Evolutionary conservation across 1,140 invertebrate species (phyloP), one percentile per base, ranked within the genome.

Genomic region (Drosophila lacertosa): DNA sequence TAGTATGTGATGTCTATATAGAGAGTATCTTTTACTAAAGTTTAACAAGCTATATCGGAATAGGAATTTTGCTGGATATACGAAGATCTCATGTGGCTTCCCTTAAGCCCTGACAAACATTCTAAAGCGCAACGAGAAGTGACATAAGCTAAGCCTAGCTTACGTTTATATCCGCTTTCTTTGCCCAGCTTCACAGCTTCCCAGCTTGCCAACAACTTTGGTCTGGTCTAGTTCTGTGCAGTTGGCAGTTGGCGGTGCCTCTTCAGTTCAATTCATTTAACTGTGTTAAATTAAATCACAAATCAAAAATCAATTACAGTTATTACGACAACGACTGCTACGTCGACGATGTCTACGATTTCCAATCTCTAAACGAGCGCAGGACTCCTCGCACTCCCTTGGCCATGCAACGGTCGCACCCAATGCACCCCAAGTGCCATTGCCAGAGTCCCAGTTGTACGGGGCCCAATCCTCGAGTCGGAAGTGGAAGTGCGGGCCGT

Each of bases 271-370:
- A 86, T 84, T 84, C 80, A 80, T 84, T 84, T 84, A 84, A 84
- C 80, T 84, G 76, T 84, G 84, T 89, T 81, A 89, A 89, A 89
- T 89, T 89, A 89, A 89, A 89, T 89, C 80, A 89, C 86, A 89
- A 89, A 89, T 89, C 86, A 89, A 89, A 89, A 89, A 89, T 89
- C 86, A 89, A 89, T 89, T 89, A 86, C 86, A 86, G 81, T 89
- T 89, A 89, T 89, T 89, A 89, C 86, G 63, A 68, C 80, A 69
- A 77, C 80, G 80, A 73, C 72, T 68, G 63, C 72, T 75, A 65
- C 29, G 15, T 29, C 83, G 63, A 79, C 77, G 75, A 71, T 79
- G 80, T 84, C 80, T 84, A 66, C 80, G 88, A 89, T 89, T 89
- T 89, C 54, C 81, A 86, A 86, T 86, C 81, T 86, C 74, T 86